Evolutionary conservation across 1,140 invertebrate species (phyloP).

Genomic region (Pararge aegeria): DNA sequence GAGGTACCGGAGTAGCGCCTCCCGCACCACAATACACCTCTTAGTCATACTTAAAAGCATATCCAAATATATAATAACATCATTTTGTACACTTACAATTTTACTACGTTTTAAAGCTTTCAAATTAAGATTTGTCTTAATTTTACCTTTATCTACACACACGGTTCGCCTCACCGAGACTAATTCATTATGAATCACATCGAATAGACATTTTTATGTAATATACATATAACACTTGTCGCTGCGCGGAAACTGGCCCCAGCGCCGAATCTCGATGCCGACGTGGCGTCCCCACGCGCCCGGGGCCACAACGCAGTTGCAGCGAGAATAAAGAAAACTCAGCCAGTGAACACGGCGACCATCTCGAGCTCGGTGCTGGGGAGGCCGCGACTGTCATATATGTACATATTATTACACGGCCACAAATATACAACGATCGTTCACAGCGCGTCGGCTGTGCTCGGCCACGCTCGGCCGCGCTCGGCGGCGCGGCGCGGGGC

Average conservation of each 20-base stretch:
- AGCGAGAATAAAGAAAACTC: too few relatives aligned
- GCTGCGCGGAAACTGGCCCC: slow-evolving; percentile 25
- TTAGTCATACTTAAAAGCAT: slow-evolving; percentile 28
- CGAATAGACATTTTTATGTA: slow-evolving; percentile 25
- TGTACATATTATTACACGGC: too few relatives aligned
- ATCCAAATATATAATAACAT: slow-evolving; percentile 50
- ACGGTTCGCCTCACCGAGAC: slow-evolving; percentile 28
- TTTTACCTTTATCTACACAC: slow-evolving; percentile 45
- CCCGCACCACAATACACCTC: not conserved
- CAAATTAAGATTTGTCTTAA: slow-evolving; percentile 67
- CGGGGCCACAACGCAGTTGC: too few relatives aligned
- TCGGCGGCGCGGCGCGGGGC: too few relatives aligned
- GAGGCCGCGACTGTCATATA: too few relatives aligned
- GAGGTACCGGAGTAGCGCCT: not conserved
- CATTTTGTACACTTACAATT: slow-evolving; percentile 57
- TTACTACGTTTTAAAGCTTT: slow-evolving; percentile 67
- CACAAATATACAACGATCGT: too few relatives aligned
- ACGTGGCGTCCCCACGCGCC: too few relatives aligned
- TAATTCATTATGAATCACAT: slow-evolving; percentile 34
- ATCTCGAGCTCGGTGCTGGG: too few relatives aligned
- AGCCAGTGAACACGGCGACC: too few relatives aligned
- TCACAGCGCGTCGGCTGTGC: too few relatives aligned
- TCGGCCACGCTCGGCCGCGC: too few relatives aligned
- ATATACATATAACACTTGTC: slow-evolving; percentile 29
- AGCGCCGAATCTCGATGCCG: too few relatives aligned